Evolutionary conservation across 2,888 invertebrate species (phyloP).

Genomic region (Drosophila subquinaria): DNA sequence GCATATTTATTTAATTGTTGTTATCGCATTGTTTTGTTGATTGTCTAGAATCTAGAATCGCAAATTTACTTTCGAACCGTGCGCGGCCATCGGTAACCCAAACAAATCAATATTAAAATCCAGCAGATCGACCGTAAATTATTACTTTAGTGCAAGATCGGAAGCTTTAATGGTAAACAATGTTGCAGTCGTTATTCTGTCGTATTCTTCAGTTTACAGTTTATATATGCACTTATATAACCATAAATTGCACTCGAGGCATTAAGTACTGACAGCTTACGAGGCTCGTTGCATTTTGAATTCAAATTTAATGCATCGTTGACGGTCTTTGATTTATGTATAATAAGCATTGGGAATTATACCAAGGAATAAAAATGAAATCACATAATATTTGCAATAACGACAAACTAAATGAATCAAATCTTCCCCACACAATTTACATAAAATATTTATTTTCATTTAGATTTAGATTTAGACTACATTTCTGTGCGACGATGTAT

Average conservation of each 20-base stretch:
- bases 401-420: slow-evolving; percentile 49
- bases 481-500: slow-evolving; percentile 8
- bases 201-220: slow-evolving; percentile 5
- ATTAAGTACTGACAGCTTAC: slow-evolving; percentile 22
- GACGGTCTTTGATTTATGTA: slow-evolving; percentile 62
- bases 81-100: slow-evolving; percentile 20
- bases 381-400: slow-evolving; percentile 24
- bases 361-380: slow-evolving; percentile 19
- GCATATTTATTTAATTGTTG: slow-evolving; percentile 51
- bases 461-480: slow-evolving; percentile 7
- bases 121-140: slow-evolving; percentile 31
- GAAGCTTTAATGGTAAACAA: slow-evolving; percentile 74
- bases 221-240: slow-evolving; percentile 63
- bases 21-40: slow-evolving; percentile 32
- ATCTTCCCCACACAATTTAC: slow-evolving; percentile 29
- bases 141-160: slow-evolving; percentile 52
- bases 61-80: slow-evolving; percentile 32
- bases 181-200: slow-evolving; percentile 26
- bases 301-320: slow-evolving; percentile 25
- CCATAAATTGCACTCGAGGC: slow-evolving; percentile 46
- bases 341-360: slow-evolving; percentile 38
- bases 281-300: slow-evolving; percentile 16
- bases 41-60: slow-evolving; percentile 13
- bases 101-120: slow-evolving; percentile 18
- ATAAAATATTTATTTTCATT: slow-evolving; percentile 45